These are phyloP conservation scores for Lepeophtheirus salmonis DNA, from an alignment of 1,140 invertebrate genomes.

Conservation along the genomic window DNA sequence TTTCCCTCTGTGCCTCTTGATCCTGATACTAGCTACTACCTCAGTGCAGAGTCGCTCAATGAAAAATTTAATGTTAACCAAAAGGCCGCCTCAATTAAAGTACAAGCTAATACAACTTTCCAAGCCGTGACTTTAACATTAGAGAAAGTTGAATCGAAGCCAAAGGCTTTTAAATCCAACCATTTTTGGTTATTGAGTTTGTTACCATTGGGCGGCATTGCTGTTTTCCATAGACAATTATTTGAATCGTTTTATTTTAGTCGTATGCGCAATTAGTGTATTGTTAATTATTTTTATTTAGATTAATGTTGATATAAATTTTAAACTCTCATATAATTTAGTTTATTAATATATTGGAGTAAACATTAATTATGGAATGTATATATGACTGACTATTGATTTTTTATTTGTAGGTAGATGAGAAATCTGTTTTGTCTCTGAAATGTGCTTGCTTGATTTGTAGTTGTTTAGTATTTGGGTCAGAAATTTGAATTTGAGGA, in stretches of 20 bases:
- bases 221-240: not conserved
- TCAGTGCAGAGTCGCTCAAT: not conserved
- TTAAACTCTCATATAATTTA: not conserved
- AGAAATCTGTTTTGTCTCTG: not conserved
- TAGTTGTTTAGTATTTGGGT: not conserved
- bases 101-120: not conserved
- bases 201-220: not conserved
- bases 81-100: not conserved
- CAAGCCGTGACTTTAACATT: not conserved
- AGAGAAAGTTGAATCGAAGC: not conserved
- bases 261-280: not conserved
- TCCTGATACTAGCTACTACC: not conserved
- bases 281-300: not conserved
- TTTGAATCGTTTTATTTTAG: not conserved
- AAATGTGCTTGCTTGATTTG: slow-evolving; percentile 8
- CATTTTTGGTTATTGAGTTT: not conserved
- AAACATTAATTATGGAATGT: not conserved
- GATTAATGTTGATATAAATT: not conserved
- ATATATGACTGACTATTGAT: no score
- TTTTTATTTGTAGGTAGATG: not conserved
- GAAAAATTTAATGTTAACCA: not conserved
- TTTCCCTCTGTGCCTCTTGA: not conserved
- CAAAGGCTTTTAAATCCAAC: not conserved
- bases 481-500: slow-evolving; percentile 3
- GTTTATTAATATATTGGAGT: not conserved